These are phyloP conservation scores for Cheilosia soror DNA, from an alignment of 2,888 invertebrate genomes.

Conservation along the genomic window DNA sequence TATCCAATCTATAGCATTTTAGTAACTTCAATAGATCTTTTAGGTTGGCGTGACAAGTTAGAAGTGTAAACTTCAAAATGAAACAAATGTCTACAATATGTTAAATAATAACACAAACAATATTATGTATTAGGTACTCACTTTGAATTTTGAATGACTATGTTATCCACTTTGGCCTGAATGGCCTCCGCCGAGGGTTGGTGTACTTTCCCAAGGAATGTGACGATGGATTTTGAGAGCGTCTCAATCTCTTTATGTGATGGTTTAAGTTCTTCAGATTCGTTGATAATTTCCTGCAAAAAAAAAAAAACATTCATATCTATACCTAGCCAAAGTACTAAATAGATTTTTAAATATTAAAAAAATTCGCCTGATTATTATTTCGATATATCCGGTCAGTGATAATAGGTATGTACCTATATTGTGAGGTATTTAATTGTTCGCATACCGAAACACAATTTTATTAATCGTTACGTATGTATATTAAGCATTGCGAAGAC, in stretches of 20 bases:
- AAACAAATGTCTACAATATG: too few species aligned
- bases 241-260: conserved; percentile 87
- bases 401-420: too few species aligned
- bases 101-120: too few species aligned
- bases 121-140: conserved; percentile 84
- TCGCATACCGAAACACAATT: too few species aligned
- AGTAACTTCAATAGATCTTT: too few species aligned
- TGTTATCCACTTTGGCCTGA: conserved; percentile 88
- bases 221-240: conserved; percentile 89
- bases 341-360: too few species aligned
- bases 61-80: too few species aligned
- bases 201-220: conserved; percentile 88
- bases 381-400: neutral
- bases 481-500: neutral
- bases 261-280: conserved; percentile 89
- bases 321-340: too few species aligned
- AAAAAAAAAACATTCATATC: conserved; percentile 10
- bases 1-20: too few species aligned
- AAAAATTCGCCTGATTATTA: neutral
- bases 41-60: too few species aligned
- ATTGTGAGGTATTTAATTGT: too few species aligned
- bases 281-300: conserved; percentile 89
- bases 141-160: conserved; percentile 88
- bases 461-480: too few species aligned
- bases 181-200: conserved; percentile 88